Evolutionary conservation across 2,113 vertebrate species (phyloP).

Genomic region (Alethe castanea): DNA sequence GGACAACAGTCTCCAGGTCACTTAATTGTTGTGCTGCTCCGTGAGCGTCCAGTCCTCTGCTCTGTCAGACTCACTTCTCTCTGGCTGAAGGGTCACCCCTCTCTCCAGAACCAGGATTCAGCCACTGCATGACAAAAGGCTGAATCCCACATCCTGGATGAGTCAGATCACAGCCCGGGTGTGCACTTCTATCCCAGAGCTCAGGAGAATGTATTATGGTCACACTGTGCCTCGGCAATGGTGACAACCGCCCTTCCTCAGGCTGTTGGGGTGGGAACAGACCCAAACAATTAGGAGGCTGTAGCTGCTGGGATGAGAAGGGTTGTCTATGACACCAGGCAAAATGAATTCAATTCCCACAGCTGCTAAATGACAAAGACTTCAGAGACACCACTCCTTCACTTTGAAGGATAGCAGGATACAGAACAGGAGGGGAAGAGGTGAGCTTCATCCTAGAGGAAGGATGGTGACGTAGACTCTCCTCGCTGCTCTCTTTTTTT

Average conservation of each 20-base stretch:
- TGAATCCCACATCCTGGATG: not conserved
- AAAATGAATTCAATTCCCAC: slow-evolving; percentile 22
- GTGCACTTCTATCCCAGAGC: rapidly evolving
- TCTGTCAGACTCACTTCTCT: not conserved
- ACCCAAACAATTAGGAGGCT: slow-evolving; percentile 26
- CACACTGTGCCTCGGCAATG: rapidly evolving
- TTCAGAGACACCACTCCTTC: slow-evolving; percentile 27
- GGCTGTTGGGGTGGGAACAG: not conserved
- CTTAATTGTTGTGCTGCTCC: not conserved
- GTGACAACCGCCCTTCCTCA: not conserved
- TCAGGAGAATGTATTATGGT: not conserved
- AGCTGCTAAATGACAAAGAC: slow-evolving; percentile 33
- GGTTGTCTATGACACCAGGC: not conserved
- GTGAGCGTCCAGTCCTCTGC: not conserved
- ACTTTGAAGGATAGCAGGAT: slow-evolving; percentile 38
- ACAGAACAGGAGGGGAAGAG: slow-evolving; percentile 35
- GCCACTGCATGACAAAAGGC: not conserved
- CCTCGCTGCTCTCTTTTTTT: not conserved
- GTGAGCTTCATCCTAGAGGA: slow-evolving; percentile 15
- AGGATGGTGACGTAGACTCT: not conserved
- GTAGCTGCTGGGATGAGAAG: not conserved
- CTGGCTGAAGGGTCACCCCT: not conserved
- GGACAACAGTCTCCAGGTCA: not conserved
- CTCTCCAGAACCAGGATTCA: not conserved
- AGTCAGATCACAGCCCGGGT: not conserved